Percentiles rank a stretch among this genome's conserved stretches.
Conservation (phyloP, 2,888 invertebrate species). For the Rhagonycha fulva region DNA sequence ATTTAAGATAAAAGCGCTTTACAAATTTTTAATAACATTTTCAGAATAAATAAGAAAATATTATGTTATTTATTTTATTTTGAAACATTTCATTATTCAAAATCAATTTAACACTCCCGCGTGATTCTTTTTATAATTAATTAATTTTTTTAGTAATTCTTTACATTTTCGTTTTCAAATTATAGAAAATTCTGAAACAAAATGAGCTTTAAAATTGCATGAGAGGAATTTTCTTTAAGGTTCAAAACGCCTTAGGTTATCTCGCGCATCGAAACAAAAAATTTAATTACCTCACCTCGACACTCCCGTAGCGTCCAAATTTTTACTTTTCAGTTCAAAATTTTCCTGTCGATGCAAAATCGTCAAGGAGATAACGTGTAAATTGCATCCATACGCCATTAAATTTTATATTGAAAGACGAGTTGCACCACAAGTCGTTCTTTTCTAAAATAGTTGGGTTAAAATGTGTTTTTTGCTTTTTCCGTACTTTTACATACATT, state of each 20-base stretch:
- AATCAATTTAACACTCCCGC: no score
- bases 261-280: not conserved
- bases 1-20: no score
- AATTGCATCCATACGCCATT: not conserved
- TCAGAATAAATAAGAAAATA: no score
- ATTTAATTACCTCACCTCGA: not conserved
- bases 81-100: no score
- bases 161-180: not conserved
- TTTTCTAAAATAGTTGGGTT: not conserved
- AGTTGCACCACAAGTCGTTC: not conserved
- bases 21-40: no score
- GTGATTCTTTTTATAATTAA: not conserved
- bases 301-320: not conserved
- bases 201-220: not conserved
- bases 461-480: not conserved
- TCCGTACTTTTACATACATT: not conserved
- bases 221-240: not conserved
- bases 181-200: not conserved
- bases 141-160: not conserved
- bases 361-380: not conserved
- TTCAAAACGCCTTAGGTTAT: not conserved
- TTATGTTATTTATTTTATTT: no score
- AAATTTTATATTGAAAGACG: not conserved
- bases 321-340: not conserved
- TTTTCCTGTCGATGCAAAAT: not conserved